These are phyloP conservation scores for Eudyptes chrysolophus DNA, from an alignment of 2,113 vertebrate genomes.

Conservation along the genomic window DNA sequence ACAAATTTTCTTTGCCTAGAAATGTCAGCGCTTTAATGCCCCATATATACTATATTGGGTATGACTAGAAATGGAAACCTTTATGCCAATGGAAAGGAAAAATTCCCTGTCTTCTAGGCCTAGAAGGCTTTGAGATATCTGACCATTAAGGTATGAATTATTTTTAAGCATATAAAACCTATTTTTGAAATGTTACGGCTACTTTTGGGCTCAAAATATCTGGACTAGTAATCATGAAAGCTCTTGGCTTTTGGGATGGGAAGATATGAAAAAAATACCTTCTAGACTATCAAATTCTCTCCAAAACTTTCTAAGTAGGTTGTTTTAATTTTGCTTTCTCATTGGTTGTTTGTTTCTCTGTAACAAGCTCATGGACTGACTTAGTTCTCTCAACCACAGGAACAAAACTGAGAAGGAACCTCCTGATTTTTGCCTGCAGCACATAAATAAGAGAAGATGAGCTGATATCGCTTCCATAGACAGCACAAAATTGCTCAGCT, in stretches of 20 bases:
- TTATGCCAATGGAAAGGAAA: slow-evolving; percentile 11
- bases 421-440: neutral
- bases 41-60: neutral
- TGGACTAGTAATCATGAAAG: neutral
- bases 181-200: neutral
- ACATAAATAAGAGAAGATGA: neutral
- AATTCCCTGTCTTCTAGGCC: neutral
- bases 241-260: neutral
- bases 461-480: neutral
- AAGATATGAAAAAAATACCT: neutral
- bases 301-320: neutral
- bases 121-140: neutral
- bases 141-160: neutral
- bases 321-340: neutral
- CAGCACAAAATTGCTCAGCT: neutral
- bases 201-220: neutral
- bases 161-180: slow-evolving; percentile 15
- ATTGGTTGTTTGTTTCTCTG: neutral
- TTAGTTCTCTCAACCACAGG: neutral
- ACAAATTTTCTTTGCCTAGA: slow-evolving; percentile 41
- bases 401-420: neutral
- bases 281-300: neutral
- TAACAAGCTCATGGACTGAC: neutral
- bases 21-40: slow-evolving; percentile 36
- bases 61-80: slow-evolving; percentile 6